Base-by-base conservation (phyloP, 2,797 vertebrate genomes). In the Hydrolagus colliei region DNA sequence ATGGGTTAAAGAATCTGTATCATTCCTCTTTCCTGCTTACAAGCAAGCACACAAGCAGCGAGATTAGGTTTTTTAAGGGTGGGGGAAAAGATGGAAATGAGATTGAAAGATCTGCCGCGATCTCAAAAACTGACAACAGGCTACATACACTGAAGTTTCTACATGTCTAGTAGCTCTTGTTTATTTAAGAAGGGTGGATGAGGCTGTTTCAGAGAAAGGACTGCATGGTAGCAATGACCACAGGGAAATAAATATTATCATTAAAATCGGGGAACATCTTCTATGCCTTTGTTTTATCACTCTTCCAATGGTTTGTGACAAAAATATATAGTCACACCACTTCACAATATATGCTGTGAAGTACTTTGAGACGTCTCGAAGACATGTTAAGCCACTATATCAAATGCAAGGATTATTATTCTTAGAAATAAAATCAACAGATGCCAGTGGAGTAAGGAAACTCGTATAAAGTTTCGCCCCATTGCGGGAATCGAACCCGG, bases 41-140 rank as follows among this genome's bases (percentile, higher is more conserved):
- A 84, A 84, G 41, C 65, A 84, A 84, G 65, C n/a, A 27, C 41
- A 9, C 41, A 84, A 84, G 68, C 79, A 68, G 11, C 22, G 65
- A 35, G 79, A 68, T 2, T 7, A 52, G 27, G 27, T 27, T 27
- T 27, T 27, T 27, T 27, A 52, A 3, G 41, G 2, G 41, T 52
- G 41, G 2, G 41, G 1, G 41, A 52, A 52, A 52, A 3, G 41
- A 3, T 6, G 41, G 41, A 52, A 52, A 52, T 52, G 41, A 52
- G 41, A 52, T 52, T 52, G 41, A 52, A 52, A 52, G 41, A 52
- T 52, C 41, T 52, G 41, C 41, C 41, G 2, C 41, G 41, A 52
- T 52, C 41, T 52, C 2, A 0, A 1, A 52, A 52, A 52, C 41
- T 3, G 41, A 52, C 41, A 52, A 52, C 41, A 52, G 41, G 41